Evolutionary conservation across 2,797 vertebrate genomes (phyloP).

Genomic region (Enoplosus armatus): DNA sequence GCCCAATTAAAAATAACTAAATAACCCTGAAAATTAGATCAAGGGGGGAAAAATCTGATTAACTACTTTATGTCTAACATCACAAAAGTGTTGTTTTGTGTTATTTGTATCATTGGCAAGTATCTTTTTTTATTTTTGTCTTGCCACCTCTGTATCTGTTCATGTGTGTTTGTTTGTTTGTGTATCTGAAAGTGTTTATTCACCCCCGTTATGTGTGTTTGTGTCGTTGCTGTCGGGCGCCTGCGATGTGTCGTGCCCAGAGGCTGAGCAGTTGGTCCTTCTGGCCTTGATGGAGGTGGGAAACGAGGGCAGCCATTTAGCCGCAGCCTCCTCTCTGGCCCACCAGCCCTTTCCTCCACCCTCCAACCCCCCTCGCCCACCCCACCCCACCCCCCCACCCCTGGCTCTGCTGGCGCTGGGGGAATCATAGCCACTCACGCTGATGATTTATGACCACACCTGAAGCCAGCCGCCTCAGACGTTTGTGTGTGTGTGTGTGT

Average conservation of each 20-base stretch:
- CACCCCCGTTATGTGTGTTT: not conserved
- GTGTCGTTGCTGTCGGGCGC: conserved; percentile 2
- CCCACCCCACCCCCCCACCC: not conserved
- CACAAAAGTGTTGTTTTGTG: not conserved
- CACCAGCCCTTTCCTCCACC: conserved; percentile 8
- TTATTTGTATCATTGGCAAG: no score
- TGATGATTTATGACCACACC: conserved; percentile 82
- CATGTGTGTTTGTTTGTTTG: not conserved
- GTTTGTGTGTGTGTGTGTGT: conserved; percentile 23
- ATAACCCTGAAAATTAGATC: not conserved
- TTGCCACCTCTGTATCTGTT: not conserved
- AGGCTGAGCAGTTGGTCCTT: conserved; percentile 48
- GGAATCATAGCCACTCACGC: conserved; percentile 72
- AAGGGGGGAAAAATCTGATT: not conserved
- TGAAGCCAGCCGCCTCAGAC: conserved; percentile 56
- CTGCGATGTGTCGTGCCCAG: conserved; percentile 24
- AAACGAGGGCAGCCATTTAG: conserved; percentile 67
- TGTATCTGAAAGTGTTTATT: not conserved
- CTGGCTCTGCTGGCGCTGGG: conserved; percentile 27
- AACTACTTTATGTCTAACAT: not conserved
- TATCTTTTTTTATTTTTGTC: not conserved
- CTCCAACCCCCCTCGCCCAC: not conserved
- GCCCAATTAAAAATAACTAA: not conserved
- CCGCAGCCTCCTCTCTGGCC: conserved; percentile 35
- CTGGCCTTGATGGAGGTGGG: conserved; percentile 69